Evolutionary conservation across 2,113 vertebrate genomes (phyloP).

Genomic region (Ophiodon elongatus): DNA sequence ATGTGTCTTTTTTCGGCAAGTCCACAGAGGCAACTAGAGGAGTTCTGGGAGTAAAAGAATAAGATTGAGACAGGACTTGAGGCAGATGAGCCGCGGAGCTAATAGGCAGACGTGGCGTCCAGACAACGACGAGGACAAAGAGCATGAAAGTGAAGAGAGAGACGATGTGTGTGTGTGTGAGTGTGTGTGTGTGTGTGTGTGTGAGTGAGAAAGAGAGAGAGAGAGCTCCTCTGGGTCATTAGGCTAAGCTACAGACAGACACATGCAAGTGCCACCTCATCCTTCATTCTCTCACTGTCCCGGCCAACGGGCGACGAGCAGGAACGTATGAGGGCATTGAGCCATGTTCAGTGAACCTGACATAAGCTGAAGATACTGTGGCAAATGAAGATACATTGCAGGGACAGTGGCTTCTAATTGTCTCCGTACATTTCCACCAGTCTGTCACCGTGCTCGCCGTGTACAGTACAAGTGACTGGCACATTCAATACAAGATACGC

Average conservation of each 20-base stretch:
- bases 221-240: slow-evolving; percentile 73
- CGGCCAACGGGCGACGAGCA: slow-evolving; percentile 53
- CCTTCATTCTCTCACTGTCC: slow-evolving; percentile 65
- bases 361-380: slow-evolving; percentile 71
- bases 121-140: slow-evolving; percentile 35
- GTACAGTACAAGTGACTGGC: slow-evolving; percentile 64
- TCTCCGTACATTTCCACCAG: slow-evolving; percentile 63
- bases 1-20: slow-evolving; percentile 46
- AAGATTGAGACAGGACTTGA: slow-evolving; percentile 23
- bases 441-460: slow-evolving; percentile 50
- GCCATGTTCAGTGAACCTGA: slow-evolving; percentile 73
- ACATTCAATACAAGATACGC: slow-evolving; percentile 52
- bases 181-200: not conserved
- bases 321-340: slow-evolving; percentile 56
- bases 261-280: slow-evolving; percentile 74
- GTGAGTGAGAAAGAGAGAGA: not conserved
- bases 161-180: slow-evolving; percentile 3
- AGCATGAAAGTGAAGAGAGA: slow-evolving; percentile 29
- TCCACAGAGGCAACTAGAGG: slow-evolving; percentile 28
- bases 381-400: slow-evolving; percentile 80
- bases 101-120: slow-evolving; percentile 42
- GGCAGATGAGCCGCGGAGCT: slow-evolving; percentile 36
- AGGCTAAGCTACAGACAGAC: slow-evolving; percentile 75
- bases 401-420: slow-evolving; percentile 70
- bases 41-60: slow-evolving; percentile 38